phyloP scores from a whole-genome alignment of 2,113 vertebrate genomes.

The Falco punctatus region DNA sequence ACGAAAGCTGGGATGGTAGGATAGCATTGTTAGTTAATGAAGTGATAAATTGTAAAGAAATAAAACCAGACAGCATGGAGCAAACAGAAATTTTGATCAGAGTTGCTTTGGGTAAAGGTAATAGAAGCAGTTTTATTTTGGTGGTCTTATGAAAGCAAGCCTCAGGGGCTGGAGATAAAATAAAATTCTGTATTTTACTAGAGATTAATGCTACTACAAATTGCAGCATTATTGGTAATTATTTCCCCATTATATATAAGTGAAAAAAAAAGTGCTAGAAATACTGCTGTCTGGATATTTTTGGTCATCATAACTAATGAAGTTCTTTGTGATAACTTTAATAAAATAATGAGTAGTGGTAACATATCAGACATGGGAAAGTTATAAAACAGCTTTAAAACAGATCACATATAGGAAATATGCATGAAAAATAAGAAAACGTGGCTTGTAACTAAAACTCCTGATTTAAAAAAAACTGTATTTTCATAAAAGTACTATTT shows the following conservation, averaged over 20 bases:
- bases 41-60: slow-evolving; percentile 5
- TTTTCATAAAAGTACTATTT: not conserved
- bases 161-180: not conserved
- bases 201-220: not conserved
- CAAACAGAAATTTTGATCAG: not conserved
- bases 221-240: not conserved
- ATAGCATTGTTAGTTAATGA: not conserved
- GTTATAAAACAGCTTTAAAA: not conserved
- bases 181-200: not conserved
- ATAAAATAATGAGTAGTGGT: not conserved
- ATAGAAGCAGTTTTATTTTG: not conserved
- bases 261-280: not conserved
- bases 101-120: not conserved
- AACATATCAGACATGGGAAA: not conserved
- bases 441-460: not conserved
- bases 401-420: not conserved
- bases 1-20: not conserved
- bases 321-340: not conserved
- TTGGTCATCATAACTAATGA: not conserved
- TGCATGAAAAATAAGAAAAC: not conserved
- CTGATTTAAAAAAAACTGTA: not conserved
- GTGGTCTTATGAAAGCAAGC: not conserved
- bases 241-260: not conserved
- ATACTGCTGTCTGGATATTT: not conserved
- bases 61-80: not conserved